A percentile compares a stretch with the other conserved stretches of the same genome.
These are phyloP conservation scores for human (Homo sapiens) DNA, from an alignment of 2,113 vertebrate species.

Conservation along the genomic window DNA sequence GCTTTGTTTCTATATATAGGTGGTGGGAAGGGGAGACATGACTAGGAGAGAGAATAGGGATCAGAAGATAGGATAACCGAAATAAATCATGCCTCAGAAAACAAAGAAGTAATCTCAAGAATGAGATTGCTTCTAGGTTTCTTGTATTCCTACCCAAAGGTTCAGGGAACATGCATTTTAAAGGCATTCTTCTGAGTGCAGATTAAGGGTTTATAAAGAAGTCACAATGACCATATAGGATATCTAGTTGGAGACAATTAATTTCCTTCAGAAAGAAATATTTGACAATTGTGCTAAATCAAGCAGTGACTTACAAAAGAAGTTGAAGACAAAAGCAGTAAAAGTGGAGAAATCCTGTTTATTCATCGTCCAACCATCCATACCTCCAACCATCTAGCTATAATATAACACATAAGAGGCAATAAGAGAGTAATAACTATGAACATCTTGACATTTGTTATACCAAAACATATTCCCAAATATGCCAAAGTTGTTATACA, in stretches of 20 bases:
- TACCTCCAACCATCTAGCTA: neutral
- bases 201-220: neutral
- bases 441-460: neutral
- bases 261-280: neutral
- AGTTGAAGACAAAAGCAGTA: neutral
- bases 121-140: neutral
- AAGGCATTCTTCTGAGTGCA: neutral
- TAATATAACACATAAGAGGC: neutral
- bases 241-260: neutral
- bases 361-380: neutral
- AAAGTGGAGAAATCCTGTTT: neutral
- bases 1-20: neutral
- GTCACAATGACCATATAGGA: neutral
- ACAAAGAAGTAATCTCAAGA: neutral
- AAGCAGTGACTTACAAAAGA: slow-evolving; percentile 26
- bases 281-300: neutral
- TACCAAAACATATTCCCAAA: neutral
- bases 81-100: neutral
- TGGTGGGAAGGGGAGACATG: neutral
- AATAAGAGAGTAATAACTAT: neutral
- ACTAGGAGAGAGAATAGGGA: neutral
- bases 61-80: neutral
- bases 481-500: neutral
- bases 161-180: neutral
- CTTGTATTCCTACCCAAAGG: neutral